phyloP scores from a whole-genome alignment of 2,797 vertebrate species.

The Hemitrygon akajei region DNA sequence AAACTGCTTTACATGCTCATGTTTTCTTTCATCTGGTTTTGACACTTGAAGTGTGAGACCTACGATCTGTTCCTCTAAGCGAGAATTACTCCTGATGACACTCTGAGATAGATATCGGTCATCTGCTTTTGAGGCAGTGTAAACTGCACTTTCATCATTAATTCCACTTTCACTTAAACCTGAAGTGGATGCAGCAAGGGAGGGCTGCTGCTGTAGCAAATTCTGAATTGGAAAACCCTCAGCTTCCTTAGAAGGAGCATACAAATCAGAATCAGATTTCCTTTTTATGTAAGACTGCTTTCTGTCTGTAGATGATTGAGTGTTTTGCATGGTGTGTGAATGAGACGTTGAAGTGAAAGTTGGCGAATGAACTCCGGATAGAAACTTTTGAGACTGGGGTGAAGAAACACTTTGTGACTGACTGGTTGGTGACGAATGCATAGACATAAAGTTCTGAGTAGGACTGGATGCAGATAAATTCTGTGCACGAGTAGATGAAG shows the following conservation, averaged over 20 bases:
- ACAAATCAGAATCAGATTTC: conserved; percentile 71
- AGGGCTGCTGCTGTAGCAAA: conserved; percentile 71
- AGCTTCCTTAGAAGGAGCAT: conserved; percentile 63
- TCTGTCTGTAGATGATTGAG: conserved; percentile 67
- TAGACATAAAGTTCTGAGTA: conserved; percentile 71
- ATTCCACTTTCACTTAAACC: conserved; percentile 65
- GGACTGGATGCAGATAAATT: conserved; percentile 70
- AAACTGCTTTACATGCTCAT: conserved; percentile 15
- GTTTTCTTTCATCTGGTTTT: conserved; percentile 68
- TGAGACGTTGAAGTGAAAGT: conserved; percentile 67
- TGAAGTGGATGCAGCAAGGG: conserved; percentile 69
- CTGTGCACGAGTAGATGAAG: conserved; percentile 66
- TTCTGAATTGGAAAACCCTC: conserved; percentile 76
- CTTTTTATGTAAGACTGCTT: conserved; percentile 73
- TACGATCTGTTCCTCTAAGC: conserved; percentile 78
- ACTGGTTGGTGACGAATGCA: conserved; percentile 70
- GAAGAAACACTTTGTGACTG: conserved; percentile 71
- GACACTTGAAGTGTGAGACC: conserved; percentile 64
- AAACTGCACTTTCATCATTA: conserved; percentile 68
- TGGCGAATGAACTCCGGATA: conserved; percentile 69
- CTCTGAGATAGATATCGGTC: conserved; percentile 84
- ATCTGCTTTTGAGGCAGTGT: conserved; percentile 82
- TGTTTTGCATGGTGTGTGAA: conserved; percentile 76
- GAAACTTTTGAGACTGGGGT: conserved; percentile 78
- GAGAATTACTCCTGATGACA: conserved; percentile 86